phyloP scores from a whole-genome alignment of 1,140 invertebrate genomes.

The Marisa cornuarietis region DNA sequence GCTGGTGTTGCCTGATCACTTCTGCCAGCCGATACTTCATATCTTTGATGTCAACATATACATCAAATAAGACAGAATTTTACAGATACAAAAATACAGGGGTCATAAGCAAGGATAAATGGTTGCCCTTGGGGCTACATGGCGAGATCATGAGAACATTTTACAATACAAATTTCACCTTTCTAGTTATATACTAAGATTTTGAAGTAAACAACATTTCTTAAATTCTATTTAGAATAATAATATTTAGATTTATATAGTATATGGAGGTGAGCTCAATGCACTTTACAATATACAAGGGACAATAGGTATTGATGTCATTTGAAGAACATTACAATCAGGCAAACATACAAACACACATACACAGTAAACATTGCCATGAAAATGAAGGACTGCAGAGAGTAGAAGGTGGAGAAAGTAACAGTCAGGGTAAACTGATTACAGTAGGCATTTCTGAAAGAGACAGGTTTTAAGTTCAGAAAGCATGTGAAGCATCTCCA shows the following conservation, averaged over 20 bases:
- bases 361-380: not conserved
- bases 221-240: too few relatives aligned
- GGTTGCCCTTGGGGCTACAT: too few relatives aligned
- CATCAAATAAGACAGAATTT: not conserved
- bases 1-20: constrained; percentile 8
- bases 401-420: not conserved
- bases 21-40: constrained; percentile 20
- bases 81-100: not conserved
- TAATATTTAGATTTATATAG: not conserved
- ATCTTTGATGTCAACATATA: not conserved
- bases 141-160: not conserved
- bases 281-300: not conserved
- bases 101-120: not conserved
- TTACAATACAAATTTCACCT: too few relatives aligned
- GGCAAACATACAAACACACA: not conserved
- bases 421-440: too few relatives aligned
- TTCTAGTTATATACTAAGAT: too few relatives aligned
- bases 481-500: not conserved
- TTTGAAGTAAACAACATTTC: too few relatives aligned
- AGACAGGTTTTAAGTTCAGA: not conserved
- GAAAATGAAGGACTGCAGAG: not conserved
- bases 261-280: not conserved
- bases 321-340: not conserved
- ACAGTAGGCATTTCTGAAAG: not conserved
- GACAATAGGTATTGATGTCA: too few relatives aligned